Conservation (phyloP, 2,797 vertebrate species). For the Lagocephalus sceleratus region DNA sequence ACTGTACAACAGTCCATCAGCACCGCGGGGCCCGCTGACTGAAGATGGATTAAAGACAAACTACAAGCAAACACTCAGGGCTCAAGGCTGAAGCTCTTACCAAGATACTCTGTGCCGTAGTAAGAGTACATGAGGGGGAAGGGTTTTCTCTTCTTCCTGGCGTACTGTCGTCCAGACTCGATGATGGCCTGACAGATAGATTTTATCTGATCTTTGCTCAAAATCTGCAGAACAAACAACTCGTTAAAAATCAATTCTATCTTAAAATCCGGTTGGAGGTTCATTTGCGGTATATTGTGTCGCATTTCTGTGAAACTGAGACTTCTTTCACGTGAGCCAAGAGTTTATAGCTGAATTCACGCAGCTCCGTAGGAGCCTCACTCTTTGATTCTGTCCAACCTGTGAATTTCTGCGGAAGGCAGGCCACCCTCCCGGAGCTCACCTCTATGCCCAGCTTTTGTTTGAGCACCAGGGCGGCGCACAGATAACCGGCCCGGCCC, state of each 20-base stretch:
- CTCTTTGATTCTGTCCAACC: not conserved
- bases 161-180: constrained; percentile 85
- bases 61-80: not conserved
- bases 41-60: not conserved
- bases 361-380: no score
- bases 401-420: not conserved
- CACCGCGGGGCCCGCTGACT: not conserved
- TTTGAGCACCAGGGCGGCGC: constrained; percentile 83
- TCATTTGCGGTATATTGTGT: no score
- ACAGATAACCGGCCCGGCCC: constrained; percentile 86
- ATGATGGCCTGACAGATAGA: constrained; percentile 86
- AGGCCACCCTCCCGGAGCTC: constrained; percentile 36
- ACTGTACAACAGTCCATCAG: not conserved
- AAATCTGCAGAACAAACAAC: constrained; percentile 69
- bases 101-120: constrained; percentile 87
- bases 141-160: constrained; percentile 84
- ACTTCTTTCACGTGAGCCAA: no score
- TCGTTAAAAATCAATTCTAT: not conserved
- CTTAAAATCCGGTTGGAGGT: not conserved
- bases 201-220: constrained; percentile 85
- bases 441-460: constrained; percentile 87
- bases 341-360: no score
- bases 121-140: constrained; percentile 89
- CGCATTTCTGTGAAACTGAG: no score
- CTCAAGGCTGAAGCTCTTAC: constrained; percentile 65